Evolutionary conservation across 2,888 invertebrate genomes (phyloP), one percentile per base, ranked within the genome.

Genomic region (Polydesmus complanatus): DNA sequence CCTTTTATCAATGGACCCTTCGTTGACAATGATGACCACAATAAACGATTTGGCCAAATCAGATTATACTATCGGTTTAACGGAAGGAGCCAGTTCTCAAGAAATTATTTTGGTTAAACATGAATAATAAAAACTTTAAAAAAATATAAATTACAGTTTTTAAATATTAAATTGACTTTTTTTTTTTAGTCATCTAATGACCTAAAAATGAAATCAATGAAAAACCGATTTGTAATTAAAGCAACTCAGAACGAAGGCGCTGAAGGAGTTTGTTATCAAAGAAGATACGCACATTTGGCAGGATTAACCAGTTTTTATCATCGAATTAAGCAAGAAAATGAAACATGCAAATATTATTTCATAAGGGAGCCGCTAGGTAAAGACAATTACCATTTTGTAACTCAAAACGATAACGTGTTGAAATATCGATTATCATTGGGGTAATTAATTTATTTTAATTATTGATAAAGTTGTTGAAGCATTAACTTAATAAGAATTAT

Each of bases 371-470:
- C n/a, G 2, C 26, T 56, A 14, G n/a, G 19, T 26, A 21, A 56
- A 3, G 37, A 56, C 18, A 11, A 23, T 2, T 56, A 56, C 27
- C 56, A 56, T 26, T 56, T 56, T 19, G 27, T 56, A 3, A 56
- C 56, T 19, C 3, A 56, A 27, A 56, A 56, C n/a, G 27, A 37
- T n/a, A 56, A 19, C 18, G 56, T 56, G 18, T 27, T 56, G 21
- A 27, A 27, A 5, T n/a, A 56, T 27, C 25, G 56, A n/a, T 21
- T 56, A 27, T 23, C 56, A 2, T 27, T 18, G 27, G 56, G 21
- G 56, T 56, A 19, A 23, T n/a, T n/a, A n/a, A n/a, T n/a, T n/a
- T n/a, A n/a, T n/a, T n/a, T n/a, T n/a, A n/a, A n/a, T n/a, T n/a
- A n/a, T n/a, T n/a, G n/a, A n/a, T n/a, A n/a, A n/a, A n/a, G n/a